A percentile compares a stretch with the other conserved stretches of the same genome.
phyloP scores from a whole-genome alignment of 35 echinoderm and acorn worm genomes.

The Stichopus chloronotus region DNA sequence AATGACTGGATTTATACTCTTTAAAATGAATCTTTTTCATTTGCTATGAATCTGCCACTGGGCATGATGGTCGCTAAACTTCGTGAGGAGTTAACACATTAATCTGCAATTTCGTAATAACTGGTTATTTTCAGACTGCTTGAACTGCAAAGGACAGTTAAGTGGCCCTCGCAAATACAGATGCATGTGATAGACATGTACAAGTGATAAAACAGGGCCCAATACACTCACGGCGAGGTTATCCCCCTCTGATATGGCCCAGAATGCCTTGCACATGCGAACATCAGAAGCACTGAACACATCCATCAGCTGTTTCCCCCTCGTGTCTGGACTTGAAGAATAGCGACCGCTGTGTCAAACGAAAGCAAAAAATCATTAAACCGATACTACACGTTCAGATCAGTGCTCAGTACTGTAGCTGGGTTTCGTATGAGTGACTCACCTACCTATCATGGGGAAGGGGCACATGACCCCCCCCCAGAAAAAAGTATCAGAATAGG shows the following conservation, averaged over 20 bases:
- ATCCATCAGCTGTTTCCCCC: slow-evolving; percentile 86
- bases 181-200: background rate
- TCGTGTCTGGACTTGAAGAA: slow-evolving; percentile 78
- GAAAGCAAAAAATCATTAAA: background rate
- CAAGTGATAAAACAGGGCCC: background rate
- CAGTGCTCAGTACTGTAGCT: too few species aligned
- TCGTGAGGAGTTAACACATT: too few species aligned
- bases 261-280: slow-evolving; percentile 92
- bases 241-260: slow-evolving; percentile 90
- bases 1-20: too few species aligned
- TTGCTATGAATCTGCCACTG: too few species aligned
- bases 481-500: too few species aligned
- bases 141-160: too few species aligned
- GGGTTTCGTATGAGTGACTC: too few species aligned
- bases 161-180: background rate
- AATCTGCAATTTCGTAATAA: too few species aligned
- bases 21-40: too few species aligned
- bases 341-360: slow-evolving; percentile 74
- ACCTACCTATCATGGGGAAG: background rate
- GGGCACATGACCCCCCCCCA: background rate
- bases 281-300: slow-evolving; percentile 86
- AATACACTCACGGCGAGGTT: slow-evolving; percentile 79
- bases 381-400: background rate
- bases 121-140: too few species aligned
- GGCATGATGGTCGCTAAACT: too few species aligned